Conservation (phyloP, 2,113 vertebrate species). For the Nothocercus julius region DNA sequence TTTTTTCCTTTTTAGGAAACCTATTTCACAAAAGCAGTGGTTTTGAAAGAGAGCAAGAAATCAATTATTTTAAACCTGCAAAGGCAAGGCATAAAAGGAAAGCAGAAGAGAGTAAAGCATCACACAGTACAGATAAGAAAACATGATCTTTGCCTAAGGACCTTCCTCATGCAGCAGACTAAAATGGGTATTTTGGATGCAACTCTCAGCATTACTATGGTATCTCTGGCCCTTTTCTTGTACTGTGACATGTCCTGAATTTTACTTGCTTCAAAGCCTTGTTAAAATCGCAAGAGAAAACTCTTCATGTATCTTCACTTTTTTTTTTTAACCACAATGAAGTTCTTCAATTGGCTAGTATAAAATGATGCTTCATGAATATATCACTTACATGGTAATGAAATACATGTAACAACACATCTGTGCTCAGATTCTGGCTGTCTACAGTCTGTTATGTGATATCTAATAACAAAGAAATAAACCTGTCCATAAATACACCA, state of each 20-base stretch:
- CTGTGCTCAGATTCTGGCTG: background rate
- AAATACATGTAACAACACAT: background rate
- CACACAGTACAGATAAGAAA: background rate
- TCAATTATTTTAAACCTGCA: slow-evolving; percentile 30
- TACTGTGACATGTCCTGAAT: background rate
- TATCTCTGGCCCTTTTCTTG: background rate
- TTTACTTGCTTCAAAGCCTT: background rate
- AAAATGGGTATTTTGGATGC: background rate
- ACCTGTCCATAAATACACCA: background rate
- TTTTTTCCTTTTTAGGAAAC: no score
- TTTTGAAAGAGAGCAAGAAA: background rate
- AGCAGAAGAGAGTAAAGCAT: background rate
- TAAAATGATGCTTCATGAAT: background rate
- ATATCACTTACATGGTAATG: background rate
- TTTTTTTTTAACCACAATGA: background rate
- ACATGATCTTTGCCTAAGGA: slow-evolving; percentile 31
- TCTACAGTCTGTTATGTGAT: background rate
- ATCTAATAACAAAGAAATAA: background rate
- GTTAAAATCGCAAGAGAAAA: background rate
- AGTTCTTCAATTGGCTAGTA: background rate
- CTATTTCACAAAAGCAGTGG: background rate
- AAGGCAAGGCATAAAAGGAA: background rate
- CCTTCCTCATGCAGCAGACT: background rate
- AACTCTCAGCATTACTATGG: background rate
- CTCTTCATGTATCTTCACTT: background rate